Evolutionary conservation across 2,888 invertebrate species (phyloP).

Genomic region (Adelphocoris suturalis): DNA sequence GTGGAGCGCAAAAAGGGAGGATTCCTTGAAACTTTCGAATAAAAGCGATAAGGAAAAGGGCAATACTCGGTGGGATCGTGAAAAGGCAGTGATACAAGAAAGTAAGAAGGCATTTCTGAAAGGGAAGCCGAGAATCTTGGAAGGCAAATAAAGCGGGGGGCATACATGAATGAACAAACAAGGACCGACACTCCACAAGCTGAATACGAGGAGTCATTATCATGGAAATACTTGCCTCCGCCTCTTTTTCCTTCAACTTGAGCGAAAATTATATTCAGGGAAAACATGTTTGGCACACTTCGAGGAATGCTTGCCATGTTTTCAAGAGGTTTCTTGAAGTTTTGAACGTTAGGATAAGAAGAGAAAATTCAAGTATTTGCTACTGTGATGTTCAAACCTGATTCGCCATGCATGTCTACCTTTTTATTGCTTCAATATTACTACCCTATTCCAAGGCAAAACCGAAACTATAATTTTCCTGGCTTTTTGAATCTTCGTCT

Average conservation of each 20-base stretch:
- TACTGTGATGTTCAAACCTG: too few species aligned
- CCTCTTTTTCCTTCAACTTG: conserved; percentile 17
- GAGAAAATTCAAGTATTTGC: not conserved
- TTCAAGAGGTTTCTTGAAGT: not conserved
- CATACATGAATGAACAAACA: conserved; percentile 69
- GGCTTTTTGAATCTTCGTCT: too few species aligned
- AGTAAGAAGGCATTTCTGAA: conserved; percentile 44
- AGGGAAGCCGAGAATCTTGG: conserved; percentile 57
- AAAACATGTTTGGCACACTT: conserved; percentile 50
- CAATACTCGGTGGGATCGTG: conserved; percentile 60
- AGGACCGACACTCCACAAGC: conserved; percentile 62
- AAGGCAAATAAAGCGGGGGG: conserved; percentile 60
- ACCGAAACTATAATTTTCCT: too few species aligned
- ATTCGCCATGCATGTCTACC: too few species aligned
- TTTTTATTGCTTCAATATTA: too few species aligned
- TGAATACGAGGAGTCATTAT: conserved; percentile 66
- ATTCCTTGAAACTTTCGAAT: conserved; percentile 33
- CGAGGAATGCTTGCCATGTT: not conserved
- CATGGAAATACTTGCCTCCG: conserved; percentile 59
- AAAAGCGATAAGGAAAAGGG: conserved; percentile 43
- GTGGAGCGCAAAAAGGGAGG: not conserved
- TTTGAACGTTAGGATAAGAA: not conserved
- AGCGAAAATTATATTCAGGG: conserved; percentile 57
- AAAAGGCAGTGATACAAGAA: conserved; percentile 61
- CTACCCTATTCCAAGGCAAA: too few species aligned